A percentile compares a stretch with the other conserved stretches of the same genome.
Evolutionary conservation across 64 coral and sea anemone species (phyloP).

Genomic region (Pocillopora damicornis): DNA sequence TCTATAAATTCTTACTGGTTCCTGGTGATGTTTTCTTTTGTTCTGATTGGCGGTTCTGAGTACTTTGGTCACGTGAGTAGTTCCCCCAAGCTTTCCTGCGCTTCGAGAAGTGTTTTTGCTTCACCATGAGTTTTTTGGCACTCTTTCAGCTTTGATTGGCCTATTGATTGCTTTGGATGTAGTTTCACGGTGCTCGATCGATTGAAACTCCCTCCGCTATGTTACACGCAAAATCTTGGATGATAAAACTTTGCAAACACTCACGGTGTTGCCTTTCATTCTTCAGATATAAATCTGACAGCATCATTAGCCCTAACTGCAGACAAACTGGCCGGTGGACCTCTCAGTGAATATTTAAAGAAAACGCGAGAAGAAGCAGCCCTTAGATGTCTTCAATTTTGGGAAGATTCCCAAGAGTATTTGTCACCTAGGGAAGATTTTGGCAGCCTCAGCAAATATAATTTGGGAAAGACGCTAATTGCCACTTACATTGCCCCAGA

Average conservation of each 20-base stretch:
- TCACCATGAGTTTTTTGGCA: no score
- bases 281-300: not conserved
- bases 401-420: constrained; percentile 81
- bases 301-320: constrained; percentile 37
- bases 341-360: constrained; percentile 56
- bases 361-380: constrained; percentile 44
- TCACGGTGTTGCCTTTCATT: not conserved
- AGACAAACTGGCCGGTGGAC: constrained; percentile 74
- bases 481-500: constrained; percentile 60
- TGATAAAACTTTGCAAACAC: not conserved
- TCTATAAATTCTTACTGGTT: no score
- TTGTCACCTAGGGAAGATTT: constrained; percentile 43
- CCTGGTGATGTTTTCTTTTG: no score
- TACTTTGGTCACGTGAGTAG: no score
- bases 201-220: no score
- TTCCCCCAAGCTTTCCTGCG: no score
- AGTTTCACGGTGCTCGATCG: no score
- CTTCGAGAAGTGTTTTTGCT: no score
- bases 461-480: constrained; percentile 63
- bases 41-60: no score
- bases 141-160: no score
- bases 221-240: no score
- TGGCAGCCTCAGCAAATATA: constrained; percentile 60
- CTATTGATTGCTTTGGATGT: no score
- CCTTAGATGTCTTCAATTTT: constrained; percentile 69